Percentiles rank a stretch among this genome's conserved stretches.
phyloP scores from a whole-genome alignment of 2,888 invertebrate genomes.

The Rhimphoctona megacephalus region DNA sequence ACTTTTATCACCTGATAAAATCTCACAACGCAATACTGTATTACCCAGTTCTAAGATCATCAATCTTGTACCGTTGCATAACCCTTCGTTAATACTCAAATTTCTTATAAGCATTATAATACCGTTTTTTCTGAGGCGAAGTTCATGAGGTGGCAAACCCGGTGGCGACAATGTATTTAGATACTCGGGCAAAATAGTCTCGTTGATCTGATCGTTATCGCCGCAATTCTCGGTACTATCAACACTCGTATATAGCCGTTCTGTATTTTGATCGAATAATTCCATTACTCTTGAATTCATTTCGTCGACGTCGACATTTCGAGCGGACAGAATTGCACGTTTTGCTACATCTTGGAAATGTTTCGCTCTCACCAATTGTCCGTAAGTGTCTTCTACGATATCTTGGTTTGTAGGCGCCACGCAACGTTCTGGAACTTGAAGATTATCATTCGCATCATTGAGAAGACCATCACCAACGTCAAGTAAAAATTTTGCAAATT shows the following conservation, averaged over 20 bases:
- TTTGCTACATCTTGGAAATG: constrained; percentile 53
- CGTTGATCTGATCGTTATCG: constrained; percentile 38
- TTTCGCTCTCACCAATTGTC: constrained; percentile 56
- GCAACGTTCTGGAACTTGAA: constrained; percentile 59
- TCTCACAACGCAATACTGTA: constrained; percentile 62
- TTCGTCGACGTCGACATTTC: constrained; percentile 55
- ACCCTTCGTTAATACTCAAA: constrained; percentile 52
- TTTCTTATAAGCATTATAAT: constrained; percentile 55
- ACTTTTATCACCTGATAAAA: constrained; percentile 66
- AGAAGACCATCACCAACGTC: constrained; percentile 68
- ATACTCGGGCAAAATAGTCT: constrained; percentile 59
- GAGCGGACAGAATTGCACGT: constrained; percentile 58
- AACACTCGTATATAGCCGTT: constrained; percentile 59
- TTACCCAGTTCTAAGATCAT: not conserved
- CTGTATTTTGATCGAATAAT: constrained; percentile 58
- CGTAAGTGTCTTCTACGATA: constrained; percentile 65
- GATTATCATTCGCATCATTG: constrained; percentile 67
- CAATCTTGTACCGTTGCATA: constrained; percentile 65
- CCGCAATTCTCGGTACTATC: constrained; percentile 58
- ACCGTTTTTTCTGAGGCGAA: constrained; percentile 43
- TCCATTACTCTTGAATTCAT: constrained; percentile 66
- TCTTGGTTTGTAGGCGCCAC: constrained; percentile 22
- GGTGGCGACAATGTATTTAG: constrained; percentile 57
- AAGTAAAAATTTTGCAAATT: not conserved
- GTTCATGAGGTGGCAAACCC: constrained; percentile 36